phyloP scores from a whole-genome alignment of 2,113 vertebrate species.

The Peromyscus polionotus region DNA sequence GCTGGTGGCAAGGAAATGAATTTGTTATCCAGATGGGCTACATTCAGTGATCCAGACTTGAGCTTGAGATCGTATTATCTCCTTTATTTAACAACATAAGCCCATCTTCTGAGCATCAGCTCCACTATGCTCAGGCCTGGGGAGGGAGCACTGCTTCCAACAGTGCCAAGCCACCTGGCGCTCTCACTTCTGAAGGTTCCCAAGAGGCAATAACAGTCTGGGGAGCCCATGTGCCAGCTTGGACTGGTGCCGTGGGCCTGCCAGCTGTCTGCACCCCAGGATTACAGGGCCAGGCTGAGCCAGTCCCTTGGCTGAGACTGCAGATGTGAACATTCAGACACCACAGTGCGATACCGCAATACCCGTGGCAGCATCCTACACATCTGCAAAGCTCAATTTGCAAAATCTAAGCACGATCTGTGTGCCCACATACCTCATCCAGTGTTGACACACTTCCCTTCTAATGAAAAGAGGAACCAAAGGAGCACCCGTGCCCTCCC shows the following conservation, averaged over 20 bases:
- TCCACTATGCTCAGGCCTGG: not conserved
- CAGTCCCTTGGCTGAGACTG: not conserved
- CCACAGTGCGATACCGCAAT: not conserved
- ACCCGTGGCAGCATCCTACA: not conserved
- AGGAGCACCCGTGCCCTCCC: not conserved
- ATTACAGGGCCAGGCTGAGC: not conserved
- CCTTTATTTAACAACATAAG: not conserved
- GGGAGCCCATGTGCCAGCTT: not conserved
- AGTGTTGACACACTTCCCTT: not conserved
- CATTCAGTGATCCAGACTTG: not conserved
- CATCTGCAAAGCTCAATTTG: not conserved
- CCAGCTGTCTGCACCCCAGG: not conserved
- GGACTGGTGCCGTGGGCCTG: not conserved
- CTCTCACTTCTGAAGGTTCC: not conserved
- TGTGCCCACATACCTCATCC: not conserved
- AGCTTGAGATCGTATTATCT: not conserved
- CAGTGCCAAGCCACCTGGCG: not conserved
- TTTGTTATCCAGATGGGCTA: not conserved
- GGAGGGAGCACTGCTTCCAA: not conserved
- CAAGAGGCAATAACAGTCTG: not conserved
- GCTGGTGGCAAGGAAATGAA: not conserved
- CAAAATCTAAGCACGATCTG: not conserved
- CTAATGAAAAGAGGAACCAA: not conserved
- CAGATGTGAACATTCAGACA: not conserved
- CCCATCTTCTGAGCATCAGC: not conserved